Base-by-base conservation (phyloP, 2,113 vertebrate species). In the Xerus inauris region DNA sequence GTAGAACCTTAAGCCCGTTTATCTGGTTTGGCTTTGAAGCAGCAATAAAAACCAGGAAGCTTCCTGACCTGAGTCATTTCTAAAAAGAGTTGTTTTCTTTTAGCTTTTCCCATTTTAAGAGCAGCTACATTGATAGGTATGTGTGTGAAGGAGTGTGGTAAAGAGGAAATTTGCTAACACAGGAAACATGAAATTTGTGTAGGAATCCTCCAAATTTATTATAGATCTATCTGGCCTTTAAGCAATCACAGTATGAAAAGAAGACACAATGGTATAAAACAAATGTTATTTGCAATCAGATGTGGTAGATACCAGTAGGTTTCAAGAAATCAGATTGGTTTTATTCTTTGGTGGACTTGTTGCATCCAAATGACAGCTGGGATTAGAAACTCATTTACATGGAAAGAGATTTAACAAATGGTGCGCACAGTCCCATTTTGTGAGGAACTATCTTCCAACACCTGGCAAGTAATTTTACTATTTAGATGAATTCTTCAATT, bases 11-110 rank as follows among this genome's bases (percentile, higher is more conserved):
- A 67, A 97, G 42, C 64, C 69, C 42, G 14, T 59, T 86, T 97
- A 40, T 24, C 69, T 95, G 89, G n/a, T 87, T 97, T 97, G 81
- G 47, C 91, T 94, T 95, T 97, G 72, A 96, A 94, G 64, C 67
- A 76, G 69, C 59, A 95, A 96, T 95, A 86, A 94, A 97, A 98
- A 35, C 24, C 90, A 92, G 89, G 97, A 88, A 97, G 87, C 10
- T 24, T 80, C 45, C 32, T 94, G 95, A 96, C 87, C 84, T 89
- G 80, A 71, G 90, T 98, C 96, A 95, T 82, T 54, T 77, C 90
- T 96, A 88, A 59, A 89, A 94, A 91, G 10, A 80, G 20, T 72
- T 97, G 73, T 87, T 97, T 83, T 62, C 96, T 97, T 97, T 95
- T 51, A 92, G 89, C 30, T n/a, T 65, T 40, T 30, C 94, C 91